These are phyloP conservation scores for Dromococcyx pavoninus DNA, from an alignment of 2,797 vertebrate genomes.

Conservation along the genomic window DNA sequence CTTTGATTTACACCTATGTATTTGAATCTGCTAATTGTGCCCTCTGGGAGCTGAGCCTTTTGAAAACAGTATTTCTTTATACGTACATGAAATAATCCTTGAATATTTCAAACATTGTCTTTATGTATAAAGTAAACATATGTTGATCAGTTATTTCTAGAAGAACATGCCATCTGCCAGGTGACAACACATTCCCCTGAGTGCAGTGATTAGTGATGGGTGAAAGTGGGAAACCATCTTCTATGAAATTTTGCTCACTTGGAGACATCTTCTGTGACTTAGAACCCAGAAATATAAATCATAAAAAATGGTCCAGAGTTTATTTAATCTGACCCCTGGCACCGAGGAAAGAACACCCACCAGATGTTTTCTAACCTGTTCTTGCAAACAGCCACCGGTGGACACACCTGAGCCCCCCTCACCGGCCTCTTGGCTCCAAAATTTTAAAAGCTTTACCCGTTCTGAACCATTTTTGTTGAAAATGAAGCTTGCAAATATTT, in stretches of 20 bases:
- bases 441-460: not conserved
- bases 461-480: not conserved
- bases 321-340: fast-evolving
- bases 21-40: slow-evolving; percentile 46
- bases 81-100: not conserved
- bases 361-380: not conserved
- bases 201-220: not conserved
- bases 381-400: not conserved
- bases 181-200: not conserved
- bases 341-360: not conserved
- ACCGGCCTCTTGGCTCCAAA: too few relatives aligned
- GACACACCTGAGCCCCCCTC: too few relatives aligned
- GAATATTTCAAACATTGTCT: not conserved
- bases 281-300: not conserved
- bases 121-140: slow-evolving; percentile 40
- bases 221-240: not conserved
- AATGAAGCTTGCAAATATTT: not conserved
- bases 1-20: not conserved
- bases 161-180: slow-evolving; percentile 54
- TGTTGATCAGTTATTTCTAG: slow-evolving; percentile 44
- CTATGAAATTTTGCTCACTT: not conserved
- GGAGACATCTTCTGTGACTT: not conserved
- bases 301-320: not conserved
- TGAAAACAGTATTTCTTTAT: not conserved
- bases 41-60: slow-evolving; percentile 35